phyloP scores from a whole-genome alignment of 2,113 vertebrate genomes.

The Calonectris borealis region DNA sequence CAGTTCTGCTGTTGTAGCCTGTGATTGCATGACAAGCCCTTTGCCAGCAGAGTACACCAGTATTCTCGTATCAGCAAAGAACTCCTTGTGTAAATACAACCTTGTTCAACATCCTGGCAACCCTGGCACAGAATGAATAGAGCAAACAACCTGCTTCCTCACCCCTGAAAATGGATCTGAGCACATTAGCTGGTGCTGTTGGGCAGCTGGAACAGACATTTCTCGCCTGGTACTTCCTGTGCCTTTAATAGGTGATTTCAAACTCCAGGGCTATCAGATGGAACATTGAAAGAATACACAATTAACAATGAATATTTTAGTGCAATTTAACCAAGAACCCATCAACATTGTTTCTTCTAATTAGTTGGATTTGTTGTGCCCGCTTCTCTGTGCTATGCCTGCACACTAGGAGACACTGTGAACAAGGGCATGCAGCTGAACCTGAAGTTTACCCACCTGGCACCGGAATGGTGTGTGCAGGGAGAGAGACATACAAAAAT shows the following conservation, averaged over 20 bases:
- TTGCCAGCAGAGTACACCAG: background rate
- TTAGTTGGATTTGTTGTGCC: background rate
- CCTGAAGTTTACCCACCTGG: background rate
- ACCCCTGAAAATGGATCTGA: slow-evolving; percentile 20
- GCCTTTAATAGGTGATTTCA: background rate
- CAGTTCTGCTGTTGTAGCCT: background rate
- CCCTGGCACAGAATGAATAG: slow-evolving; percentile 22
- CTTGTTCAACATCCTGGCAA: slow-evolving; percentile 38
- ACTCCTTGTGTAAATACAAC: slow-evolving; percentile 22
- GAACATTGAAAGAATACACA: background rate
- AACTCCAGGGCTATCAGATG: background rate
- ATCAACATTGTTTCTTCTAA: background rate
- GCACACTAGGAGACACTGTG: background rate
- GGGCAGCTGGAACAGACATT: background rate
- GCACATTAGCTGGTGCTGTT: background rate
- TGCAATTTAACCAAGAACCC: background rate
- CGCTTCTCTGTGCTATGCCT: background rate
- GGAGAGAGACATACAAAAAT: background rate
- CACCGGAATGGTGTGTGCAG: fast-evolving
- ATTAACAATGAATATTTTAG: background rate
- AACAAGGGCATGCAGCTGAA: background rate
- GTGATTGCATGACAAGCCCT: background rate
- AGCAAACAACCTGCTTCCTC: slow-evolving; percentile 36
- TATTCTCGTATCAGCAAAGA: slow-evolving; percentile 18
- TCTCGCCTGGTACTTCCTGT: background rate